Conservation (phyloP, 92 coral and sea anemone genomes). For the Siderastrea radians region DNA sequence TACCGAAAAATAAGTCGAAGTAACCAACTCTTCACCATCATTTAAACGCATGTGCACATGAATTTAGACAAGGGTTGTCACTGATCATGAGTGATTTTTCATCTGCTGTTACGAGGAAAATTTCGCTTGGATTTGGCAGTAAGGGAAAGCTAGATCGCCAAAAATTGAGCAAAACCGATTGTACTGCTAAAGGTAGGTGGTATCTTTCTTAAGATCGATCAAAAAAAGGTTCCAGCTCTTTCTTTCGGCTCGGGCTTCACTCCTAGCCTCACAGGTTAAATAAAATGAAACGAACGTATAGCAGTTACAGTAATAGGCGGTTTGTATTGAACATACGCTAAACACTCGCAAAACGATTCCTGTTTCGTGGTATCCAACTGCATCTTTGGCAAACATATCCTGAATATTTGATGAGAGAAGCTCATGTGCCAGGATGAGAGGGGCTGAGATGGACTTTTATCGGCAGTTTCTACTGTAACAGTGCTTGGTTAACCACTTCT, state of each 20-base stretch:
- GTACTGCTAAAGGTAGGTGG: neutral
- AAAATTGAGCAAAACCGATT: neutral
- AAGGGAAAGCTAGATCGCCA: neutral
- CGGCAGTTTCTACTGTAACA: too few species aligned
- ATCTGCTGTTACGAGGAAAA: neutral
- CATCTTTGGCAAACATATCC: neutral
- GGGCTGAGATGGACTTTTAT: too few species aligned
- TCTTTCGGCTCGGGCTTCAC: neutral
- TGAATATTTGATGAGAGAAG: neutral
- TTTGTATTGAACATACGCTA: neutral
- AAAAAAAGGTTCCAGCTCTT: neutral
- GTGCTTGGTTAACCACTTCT: too few species aligned
- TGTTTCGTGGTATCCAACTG: neutral
- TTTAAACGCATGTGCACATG: neutral
- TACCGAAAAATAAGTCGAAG: neutral
- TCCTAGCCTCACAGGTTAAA: neutral
- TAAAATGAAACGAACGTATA: too few species aligned
- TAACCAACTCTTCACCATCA: neutral
- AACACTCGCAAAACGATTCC: neutral
- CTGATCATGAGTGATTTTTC: neutral
- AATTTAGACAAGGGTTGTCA: neutral
- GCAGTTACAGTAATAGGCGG: neutral
- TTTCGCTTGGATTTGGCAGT: neutral
- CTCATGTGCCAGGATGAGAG: neutral
- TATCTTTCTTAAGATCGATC: neutral